Evolutionary conservation across 2,797 vertebrate species (phyloP).

Genomic region (Pangasius sanitwongsei): DNA sequence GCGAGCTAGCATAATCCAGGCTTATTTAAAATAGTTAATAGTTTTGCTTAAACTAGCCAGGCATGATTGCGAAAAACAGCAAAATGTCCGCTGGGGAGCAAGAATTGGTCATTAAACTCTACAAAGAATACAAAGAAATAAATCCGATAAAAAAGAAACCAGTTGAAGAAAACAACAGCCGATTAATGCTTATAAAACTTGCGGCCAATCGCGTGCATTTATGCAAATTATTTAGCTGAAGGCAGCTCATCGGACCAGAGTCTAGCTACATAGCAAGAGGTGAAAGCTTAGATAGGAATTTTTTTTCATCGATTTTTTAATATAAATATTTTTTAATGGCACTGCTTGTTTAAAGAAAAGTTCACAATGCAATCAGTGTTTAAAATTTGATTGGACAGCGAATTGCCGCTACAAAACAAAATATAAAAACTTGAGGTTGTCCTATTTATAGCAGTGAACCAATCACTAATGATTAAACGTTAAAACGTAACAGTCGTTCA

Average conservation of each 20-base stretch:
- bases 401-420: not conserved
- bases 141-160: not conserved
- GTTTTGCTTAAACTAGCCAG: not conserved
- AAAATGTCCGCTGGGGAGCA: not conserved
- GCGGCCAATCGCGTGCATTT: not conserved
- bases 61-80: not conserved
- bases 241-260: not conserved
- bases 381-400: not conserved
- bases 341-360: not conserved
- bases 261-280: not conserved
- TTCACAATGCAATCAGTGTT: not conserved
- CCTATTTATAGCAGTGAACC: not conserved
- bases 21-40: not conserved
- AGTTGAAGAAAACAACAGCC: not conserved
- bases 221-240: not conserved
- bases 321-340: not conserved
- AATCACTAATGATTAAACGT: not conserved
- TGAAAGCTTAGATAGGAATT: not conserved
- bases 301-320: too few relatives aligned
- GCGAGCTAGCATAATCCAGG: not conserved
- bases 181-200: not conserved
- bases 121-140: not conserved
- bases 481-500: not conserved
- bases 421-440: not conserved
- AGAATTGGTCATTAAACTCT: not conserved